Base-by-base conservation (phyloP, 2,888 invertebrate species). In the Leptinotarsa rubiginosa region DNA sequence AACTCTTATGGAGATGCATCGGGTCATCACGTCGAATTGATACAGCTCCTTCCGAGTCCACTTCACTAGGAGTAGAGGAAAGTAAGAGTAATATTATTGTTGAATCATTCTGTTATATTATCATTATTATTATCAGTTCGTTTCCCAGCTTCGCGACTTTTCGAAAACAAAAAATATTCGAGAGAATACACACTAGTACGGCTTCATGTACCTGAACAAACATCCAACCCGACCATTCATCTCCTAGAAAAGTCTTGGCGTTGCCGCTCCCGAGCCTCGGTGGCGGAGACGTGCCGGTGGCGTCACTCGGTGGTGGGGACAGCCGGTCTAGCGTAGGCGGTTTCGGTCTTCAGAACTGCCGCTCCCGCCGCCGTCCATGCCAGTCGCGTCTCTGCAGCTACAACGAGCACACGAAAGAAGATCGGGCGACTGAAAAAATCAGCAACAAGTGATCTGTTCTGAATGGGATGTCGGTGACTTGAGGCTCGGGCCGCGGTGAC, bases 301-400 rank as follows among this genome's bases (percentile, higher is more conserved):
- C 50, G 70, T 56, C 50, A 75, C 69, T 15, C 16, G 62, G 20
- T 54, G 78, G 83, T 80, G 80, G 81, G 77, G 80, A 77, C 81
- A 80, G 77, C 76, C 78, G 73, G 75, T 66, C 76, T 80, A 81
- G 84, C 85, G 85, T 84, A 83, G 84, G 84, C 83, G 84, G 84
- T 31, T 62, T 62, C 81, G 81, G 82, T 80, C 83, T 82, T 83
- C 84, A 84, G 81, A 84, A 83, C 84, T 83, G 73, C 75, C 62
- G 68, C 77, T 74, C 69, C 75, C 77, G 75, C 71, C 76, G 75
- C 77, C 75, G 70, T 78, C 74, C 69, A 65, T 72, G 67, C 65
- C 70, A 77, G 67, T 74, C 78, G 74, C 78, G 77, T 70, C 74
- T 70, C 49, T 73, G 52, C 70, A 69, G 69, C 73, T 56, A 65